These are phyloP conservation scores for Cliona cf. orientalis DNA, from an alignment of 37 sponge, comb jelly and placozoan genomes.

Conservation along the genomic window DNA sequence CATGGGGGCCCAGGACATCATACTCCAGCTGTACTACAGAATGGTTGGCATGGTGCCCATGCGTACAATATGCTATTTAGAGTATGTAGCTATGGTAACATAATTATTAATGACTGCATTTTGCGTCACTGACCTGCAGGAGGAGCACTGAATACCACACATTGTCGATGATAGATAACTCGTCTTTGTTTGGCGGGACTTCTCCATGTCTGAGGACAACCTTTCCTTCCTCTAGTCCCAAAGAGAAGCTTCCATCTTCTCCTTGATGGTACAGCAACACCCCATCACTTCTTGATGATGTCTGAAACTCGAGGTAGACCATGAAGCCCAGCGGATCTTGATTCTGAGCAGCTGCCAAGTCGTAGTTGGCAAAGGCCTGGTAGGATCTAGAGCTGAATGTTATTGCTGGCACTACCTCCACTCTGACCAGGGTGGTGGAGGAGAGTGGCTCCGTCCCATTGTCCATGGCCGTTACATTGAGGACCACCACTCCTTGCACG, in stretches of 20 bases:
- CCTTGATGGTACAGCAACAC: constrained; percentile 38
- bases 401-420: constrained; percentile 35
- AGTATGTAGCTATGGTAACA: no score
- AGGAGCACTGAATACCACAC: constrained; percentile 41
- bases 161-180: neutral
- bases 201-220: neutral
- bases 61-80: no score
- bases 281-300: constrained; percentile 11
- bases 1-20: no score
- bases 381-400: constrained; percentile 43
- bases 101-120: no score
- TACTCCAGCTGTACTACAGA: no score
- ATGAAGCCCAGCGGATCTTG: neutral
- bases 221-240: constrained; percentile 14
- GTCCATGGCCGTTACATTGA: constrained; percentile 50
- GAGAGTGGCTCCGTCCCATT: neutral
- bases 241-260: neutral
- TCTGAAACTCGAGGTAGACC: constrained; percentile 50
- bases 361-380: constrained; percentile 19
- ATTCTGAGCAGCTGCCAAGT: constrained; percentile 5
- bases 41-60: no score
- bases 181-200: no score
- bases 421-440: constrained; percentile 19
- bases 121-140: no score
- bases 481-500: constrained; percentile 6